A percentile compares a stretch with the other conserved stretches of the same genome.
Conservation (phyloP, 2,797 vertebrate species). For the Myotis planiceps region DNA sequence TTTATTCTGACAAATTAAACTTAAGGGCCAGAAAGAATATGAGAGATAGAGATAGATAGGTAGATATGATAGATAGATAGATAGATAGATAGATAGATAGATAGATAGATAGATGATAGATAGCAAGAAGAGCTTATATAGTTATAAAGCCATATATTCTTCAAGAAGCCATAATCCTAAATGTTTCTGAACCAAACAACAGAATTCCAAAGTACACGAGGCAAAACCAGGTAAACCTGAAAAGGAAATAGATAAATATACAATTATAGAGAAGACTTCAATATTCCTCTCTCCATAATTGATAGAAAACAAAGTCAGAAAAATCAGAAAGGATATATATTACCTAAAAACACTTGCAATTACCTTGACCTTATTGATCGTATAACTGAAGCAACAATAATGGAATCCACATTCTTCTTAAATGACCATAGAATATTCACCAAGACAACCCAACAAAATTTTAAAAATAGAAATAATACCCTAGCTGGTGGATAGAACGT, state of each 20-base stretch:
- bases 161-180: not conserved
- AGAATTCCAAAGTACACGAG: not conserved
- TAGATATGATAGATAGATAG: too few relatives aligned
- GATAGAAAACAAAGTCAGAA: not conserved
- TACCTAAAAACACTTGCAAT: not conserved
- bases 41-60: not conserved
- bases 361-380: not conserved
- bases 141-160: not conserved
- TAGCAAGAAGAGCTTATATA: not conserved
- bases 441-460: not conserved
- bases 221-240: not conserved
- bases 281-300: not conserved
- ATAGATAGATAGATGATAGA: too few relatives aligned
- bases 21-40: not conserved
- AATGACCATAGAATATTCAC: not conserved
- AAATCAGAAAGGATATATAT: not conserved
- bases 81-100: too few relatives aligned
- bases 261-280: not conserved
- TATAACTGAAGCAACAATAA: not conserved
- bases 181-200: not conserved
- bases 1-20: not conserved
- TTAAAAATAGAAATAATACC: not conserved
- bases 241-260: not conserved
- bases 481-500: too few relatives aligned
- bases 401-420: not conserved